A percentile compares a stretch with the other conserved stretches of the same genome.
These are phyloP conservation scores for Melanotaenia boesemani DNA, from an alignment of 2,797 vertebrate species.

Conservation along the genomic window DNA sequence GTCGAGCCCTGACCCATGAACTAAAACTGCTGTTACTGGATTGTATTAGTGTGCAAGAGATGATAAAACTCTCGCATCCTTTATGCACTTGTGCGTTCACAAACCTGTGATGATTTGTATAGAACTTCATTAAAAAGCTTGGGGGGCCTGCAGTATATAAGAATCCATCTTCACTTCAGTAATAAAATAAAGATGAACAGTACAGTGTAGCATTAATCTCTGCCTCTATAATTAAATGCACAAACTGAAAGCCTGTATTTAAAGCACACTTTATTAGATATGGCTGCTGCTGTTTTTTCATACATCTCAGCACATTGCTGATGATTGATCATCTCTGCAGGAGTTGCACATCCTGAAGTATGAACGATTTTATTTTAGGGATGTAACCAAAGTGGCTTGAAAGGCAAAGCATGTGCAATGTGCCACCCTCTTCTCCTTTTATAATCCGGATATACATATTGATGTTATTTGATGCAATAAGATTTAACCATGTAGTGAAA, in stretches of 20 bases:
- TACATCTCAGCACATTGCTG: background rate
- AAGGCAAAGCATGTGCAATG: conserved; percentile 24
- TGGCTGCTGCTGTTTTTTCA: conserved; percentile 20
- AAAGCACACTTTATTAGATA: conserved; percentile 13
- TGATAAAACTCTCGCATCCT: conserved; percentile 8
- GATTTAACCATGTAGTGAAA: conserved; percentile 19
- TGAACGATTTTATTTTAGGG: conserved; percentile 9
- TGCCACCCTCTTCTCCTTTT: background rate
- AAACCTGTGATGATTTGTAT: background rate
- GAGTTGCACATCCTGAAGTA: conserved; percentile 8
- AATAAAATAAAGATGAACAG: conserved; percentile 34
- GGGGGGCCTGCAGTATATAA: background rate
- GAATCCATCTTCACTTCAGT: background rate
- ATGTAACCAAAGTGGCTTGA: conserved; percentile 16
- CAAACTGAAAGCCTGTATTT: conserved; percentile 15
- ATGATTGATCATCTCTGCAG: conserved; percentile 27
- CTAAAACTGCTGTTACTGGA: conserved; percentile 27
- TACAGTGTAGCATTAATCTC: conserved; percentile 17
- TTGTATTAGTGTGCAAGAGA: conserved; percentile 12
- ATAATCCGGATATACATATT: background rate
- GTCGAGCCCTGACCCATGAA: conserved; percentile 43
- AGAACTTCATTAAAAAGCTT: background rate
- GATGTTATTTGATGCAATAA: background rate
- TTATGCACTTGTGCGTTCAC: conserved; percentile 1
- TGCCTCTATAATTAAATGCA: conserved; percentile 28